Percentiles rank a stretch among this genome's conserved stretches.
Evolutionary conservation across 2,113 vertebrate genomes (phyloP).

Genomic region (Varanus komodoensis): DNA sequence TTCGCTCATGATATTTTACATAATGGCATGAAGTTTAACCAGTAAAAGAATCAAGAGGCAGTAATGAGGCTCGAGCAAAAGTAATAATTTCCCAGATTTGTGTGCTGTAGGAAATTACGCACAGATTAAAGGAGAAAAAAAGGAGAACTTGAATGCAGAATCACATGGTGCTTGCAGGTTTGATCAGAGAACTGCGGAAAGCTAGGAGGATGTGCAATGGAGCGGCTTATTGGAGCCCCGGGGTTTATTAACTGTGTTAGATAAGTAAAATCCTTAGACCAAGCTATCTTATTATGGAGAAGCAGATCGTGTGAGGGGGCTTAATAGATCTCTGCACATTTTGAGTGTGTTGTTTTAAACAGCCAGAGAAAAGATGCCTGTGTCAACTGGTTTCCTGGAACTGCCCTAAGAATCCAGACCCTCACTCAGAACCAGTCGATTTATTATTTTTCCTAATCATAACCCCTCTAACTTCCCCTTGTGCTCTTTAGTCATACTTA

Average conservation of each 20-base stretch:
- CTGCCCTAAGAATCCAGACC: no score
- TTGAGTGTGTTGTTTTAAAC: background rate
- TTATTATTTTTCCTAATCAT: background rate
- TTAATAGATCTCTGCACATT: background rate
- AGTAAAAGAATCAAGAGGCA: slow-evolving; percentile 26
- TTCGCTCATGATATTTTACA: slow-evolving; percentile 23
- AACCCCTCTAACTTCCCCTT: background rate
- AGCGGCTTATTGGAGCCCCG: background rate
- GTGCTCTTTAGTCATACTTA: no score
- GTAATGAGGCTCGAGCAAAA: slow-evolving; percentile 23
- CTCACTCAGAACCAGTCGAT: no score
- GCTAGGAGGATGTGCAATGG: background rate
- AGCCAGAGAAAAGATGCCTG: background rate
- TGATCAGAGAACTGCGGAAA: background rate
- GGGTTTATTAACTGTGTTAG: slow-evolving; percentile 2
- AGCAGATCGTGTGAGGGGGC: background rate
- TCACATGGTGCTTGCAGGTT: background rate
- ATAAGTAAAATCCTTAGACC: background rate
- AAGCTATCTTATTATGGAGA: background rate
- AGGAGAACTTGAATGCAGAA: background rate
- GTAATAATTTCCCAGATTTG: slow-evolving; percentile 41
- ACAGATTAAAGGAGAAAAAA: slow-evolving; percentile 15
- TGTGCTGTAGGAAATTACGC: slow-evolving; percentile 24
- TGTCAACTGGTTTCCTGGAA: no score
- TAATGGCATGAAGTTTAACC: slow-evolving; percentile 27